Base-by-base conservation (phyloP, 2,797 vertebrate species). In the Falco rusticolus region DNA sequence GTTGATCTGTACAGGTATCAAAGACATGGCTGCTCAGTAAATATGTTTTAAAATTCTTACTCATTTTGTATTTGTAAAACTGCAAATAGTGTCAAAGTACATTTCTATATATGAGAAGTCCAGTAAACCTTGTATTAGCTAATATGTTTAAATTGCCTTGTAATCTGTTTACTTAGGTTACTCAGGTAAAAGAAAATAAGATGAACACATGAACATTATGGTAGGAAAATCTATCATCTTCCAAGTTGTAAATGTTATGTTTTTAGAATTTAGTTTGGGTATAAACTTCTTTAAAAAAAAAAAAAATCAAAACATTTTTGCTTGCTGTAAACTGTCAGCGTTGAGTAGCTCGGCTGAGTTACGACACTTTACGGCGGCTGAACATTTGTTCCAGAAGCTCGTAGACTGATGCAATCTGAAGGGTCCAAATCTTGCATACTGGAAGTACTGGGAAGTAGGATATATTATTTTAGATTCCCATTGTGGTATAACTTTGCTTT, bases 81-180 rank as follows among this genome's bases (percentile, higher is more conserved):
- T 91, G 84, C 94, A 95, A 87, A 91, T 93, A 94, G 79, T 89
- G 70, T 96, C 83, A 63, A 91, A 89, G 86, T 90, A 96, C 96
- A 92, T 96, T 97, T 96, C 96, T 96, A 93, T 96, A 79, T 93
- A 93, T 92, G 88, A 95, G 64, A 88, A 93, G 89, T 93, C 88
- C 92, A 91, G 94, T 97, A 93, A 93, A 94, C 76, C 83, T 93
- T 95, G 84, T 93, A 89, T 92, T 96, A 94, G 93, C 94, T 89
- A 84, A 57, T 90, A 94, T 72, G 85, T 95, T 96, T 95, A 94
- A 95, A 91, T 97, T 97, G 95, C 97, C 96, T 97, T 97, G 94
- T 97, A 96, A 97, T 97, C 96, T 97, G 93, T 97, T 97, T 97
- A 96, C 97, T 97, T 97, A 97, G 94, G 96, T 97, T 97, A 97